Conservation (phyloP, 1,140 invertebrate species). For the Hyposmocoma kahamanoa region DNA sequence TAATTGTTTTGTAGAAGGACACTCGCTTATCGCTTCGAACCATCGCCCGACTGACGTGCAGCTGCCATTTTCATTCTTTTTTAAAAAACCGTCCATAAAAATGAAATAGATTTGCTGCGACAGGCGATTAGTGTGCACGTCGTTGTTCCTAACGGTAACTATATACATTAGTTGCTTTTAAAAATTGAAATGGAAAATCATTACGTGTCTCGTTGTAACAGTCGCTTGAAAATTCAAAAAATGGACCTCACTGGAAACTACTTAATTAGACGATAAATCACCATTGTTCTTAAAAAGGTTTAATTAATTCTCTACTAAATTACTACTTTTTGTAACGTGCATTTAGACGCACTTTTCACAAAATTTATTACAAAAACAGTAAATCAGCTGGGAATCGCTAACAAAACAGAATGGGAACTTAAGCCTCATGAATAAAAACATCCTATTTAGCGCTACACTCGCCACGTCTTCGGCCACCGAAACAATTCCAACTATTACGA, state of each 20-base stretch:
- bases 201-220: too few relatives aligned
- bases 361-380: slow-evolving; percentile 65
- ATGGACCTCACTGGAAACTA: too few relatives aligned
- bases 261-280: neutral
- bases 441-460: slow-evolving; percentile 68
- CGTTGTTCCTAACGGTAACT: too few relatives aligned
- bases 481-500: slow-evolving; percentile 29
- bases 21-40: slow-evolving; percentile 36
- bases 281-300: slow-evolving; percentile 17
- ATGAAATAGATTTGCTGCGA: slow-evolving; percentile 13
- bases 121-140: too few relatives aligned
- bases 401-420: slow-evolving; percentile 61
- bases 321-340: neutral
- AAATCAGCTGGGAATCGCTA: slow-evolving; percentile 63
- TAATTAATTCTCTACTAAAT: slow-evolving; percentile 13
- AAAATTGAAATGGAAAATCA: too few relatives aligned
- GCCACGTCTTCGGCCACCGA: slow-evolving; percentile 39
- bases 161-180: too few relatives aligned
- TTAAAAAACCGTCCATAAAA: slow-evolving; percentile 26
- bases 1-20: slow-evolving; percentile 65
- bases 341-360: slow-evolving; percentile 15
- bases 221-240: too few relatives aligned
- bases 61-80: slow-evolving; percentile 46
- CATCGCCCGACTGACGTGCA: slow-evolving; percentile 40
- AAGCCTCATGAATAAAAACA: slow-evolving; percentile 70